Conservation (phyloP, 2,797 vertebrate species). For the Sparidentex hasta region DNA sequence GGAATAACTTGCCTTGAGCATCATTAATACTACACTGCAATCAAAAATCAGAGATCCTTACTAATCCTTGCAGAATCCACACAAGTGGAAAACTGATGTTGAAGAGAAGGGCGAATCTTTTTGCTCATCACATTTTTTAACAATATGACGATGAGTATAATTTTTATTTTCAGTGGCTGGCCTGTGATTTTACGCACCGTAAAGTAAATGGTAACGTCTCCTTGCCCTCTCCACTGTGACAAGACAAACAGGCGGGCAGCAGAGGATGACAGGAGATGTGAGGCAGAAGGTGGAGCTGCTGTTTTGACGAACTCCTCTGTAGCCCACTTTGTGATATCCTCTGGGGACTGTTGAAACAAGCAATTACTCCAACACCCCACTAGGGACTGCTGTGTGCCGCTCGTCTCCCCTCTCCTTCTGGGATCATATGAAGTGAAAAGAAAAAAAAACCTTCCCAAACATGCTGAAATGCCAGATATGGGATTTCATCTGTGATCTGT, state of each 20-base stretch:
- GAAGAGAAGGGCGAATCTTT: background rate
- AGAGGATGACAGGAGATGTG: slow-evolving; percentile 33
- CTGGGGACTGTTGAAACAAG: slow-evolving; percentile 63
- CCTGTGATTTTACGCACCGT: background rate
- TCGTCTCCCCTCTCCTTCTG: slow-evolving; percentile 45
- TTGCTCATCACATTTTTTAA: background rate
- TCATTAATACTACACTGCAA: background rate
- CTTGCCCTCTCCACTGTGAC: slow-evolving; percentile 12
- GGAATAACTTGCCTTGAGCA: background rate
- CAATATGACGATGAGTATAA: background rate
- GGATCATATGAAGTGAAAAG: slow-evolving; percentile 44
- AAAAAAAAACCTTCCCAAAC: slow-evolving; percentile 14
- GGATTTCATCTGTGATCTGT: slow-evolving; percentile 51
- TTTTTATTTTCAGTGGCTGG: background rate
- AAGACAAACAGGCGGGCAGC: slow-evolving; percentile 27
- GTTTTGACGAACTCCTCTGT: slow-evolving; percentile 35
- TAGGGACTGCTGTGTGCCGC: slow-evolving; percentile 77
- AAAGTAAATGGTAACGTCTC: slow-evolving; percentile 12
- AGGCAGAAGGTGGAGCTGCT: slow-evolving; percentile 34
- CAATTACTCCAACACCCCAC: slow-evolving; percentile 78
- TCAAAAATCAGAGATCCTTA: background rate
- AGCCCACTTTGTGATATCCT: slow-evolving; percentile 45
- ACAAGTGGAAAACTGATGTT: background rate
- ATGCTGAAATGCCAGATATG: slow-evolving; percentile 15
- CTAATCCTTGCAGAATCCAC: background rate